Evolutionary conservation across 2,797 vertebrate genomes (phyloP).

Genomic region (Neostethus bicornis): DNA sequence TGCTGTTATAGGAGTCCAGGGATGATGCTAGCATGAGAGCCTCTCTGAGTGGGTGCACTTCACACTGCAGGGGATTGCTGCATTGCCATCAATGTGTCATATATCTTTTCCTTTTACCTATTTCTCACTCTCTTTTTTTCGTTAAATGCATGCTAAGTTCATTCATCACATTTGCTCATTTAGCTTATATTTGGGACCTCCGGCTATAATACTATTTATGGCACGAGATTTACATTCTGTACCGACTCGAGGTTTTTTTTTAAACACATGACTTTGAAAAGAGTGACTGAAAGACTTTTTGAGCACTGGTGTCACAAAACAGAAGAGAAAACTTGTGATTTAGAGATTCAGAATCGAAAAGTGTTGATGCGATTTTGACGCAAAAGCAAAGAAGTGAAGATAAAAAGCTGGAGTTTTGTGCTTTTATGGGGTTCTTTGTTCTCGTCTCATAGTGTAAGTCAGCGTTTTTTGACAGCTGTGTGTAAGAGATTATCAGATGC

Average conservation of each 20-base stretch:
- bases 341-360: conserved; percentile 55
- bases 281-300: conserved; percentile 47
- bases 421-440: no score
- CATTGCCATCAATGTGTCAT: conserved; percentile 61
- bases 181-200: conserved; percentile 32
- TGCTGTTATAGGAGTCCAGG: conserved; percentile 70
- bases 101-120: conserved; percentile 30
- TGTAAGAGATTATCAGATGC: no score
- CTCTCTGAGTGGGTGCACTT: conserved; percentile 72
- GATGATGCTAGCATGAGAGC: conserved; percentile 70
- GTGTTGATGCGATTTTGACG: conserved; percentile 48
- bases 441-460: no score
- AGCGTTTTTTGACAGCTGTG: no score
- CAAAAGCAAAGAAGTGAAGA: no score
- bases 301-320: conserved; percentile 24
- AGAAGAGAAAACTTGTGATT: conserved; percentile 37
- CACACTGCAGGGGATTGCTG: conserved; percentile 63
- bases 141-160: conserved; percentile 38
- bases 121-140: background rate
- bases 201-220: conserved; percentile 43
- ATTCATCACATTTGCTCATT: conserved; percentile 64
- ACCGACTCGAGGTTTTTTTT: conserved; percentile 27
- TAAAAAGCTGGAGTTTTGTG: no score
- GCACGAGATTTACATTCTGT: conserved; percentile 32
- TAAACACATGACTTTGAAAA: conserved; percentile 54